These are phyloP conservation scores for Scarus forsteni DNA, from an alignment of 2,797 vertebrate genomes.

Conservation along the genomic window DNA sequence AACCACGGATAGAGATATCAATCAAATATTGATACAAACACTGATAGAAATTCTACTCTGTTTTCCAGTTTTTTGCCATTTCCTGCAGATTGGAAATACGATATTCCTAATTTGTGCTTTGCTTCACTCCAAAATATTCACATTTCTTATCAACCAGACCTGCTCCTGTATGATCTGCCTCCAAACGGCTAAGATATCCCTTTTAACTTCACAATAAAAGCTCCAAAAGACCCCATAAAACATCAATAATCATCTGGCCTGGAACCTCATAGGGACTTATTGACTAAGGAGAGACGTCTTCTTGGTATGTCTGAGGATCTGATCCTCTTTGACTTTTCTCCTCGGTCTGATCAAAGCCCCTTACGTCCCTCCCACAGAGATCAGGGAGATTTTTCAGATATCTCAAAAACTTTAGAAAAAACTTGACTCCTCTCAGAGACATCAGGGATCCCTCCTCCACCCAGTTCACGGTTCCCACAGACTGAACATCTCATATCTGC, in stretches of 20 bases:
- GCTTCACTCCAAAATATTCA: conserved; percentile 13
- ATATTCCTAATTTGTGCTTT: not conserved
- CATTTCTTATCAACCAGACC: conserved; percentile 16
- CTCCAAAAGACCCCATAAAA: not conserved
- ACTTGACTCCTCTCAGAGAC: conserved; percentile 7
- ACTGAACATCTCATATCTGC: conserved; percentile 17
- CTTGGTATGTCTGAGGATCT: conserved; percentile 11
- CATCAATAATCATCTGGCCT: not conserved
- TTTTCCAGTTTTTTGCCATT: conserved; percentile 22
- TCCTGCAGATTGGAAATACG: conserved; percentile 4
- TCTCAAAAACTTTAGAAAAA: conserved; percentile 25
- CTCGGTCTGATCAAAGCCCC: conserved; percentile 34
- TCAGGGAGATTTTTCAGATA: conserved; percentile 19
- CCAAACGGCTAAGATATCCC: not conserved
- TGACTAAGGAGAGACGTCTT: conserved; percentile 2
- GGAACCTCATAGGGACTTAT: conserved; percentile 8
- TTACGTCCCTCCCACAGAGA: conserved; percentile 11
- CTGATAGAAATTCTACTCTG: not conserved
- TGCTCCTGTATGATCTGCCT: not conserved
- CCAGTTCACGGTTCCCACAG: conserved; percentile 13
- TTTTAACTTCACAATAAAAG: conserved; percentile 16
- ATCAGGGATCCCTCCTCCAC: conserved; percentile 15
- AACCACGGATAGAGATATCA: no score
- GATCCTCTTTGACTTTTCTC: conserved; percentile 14
- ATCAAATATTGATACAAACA: no score